phyloP scores from a whole-genome alignment of 1,140 invertebrate genomes.

The Anastrepha obliqua region DNA sequence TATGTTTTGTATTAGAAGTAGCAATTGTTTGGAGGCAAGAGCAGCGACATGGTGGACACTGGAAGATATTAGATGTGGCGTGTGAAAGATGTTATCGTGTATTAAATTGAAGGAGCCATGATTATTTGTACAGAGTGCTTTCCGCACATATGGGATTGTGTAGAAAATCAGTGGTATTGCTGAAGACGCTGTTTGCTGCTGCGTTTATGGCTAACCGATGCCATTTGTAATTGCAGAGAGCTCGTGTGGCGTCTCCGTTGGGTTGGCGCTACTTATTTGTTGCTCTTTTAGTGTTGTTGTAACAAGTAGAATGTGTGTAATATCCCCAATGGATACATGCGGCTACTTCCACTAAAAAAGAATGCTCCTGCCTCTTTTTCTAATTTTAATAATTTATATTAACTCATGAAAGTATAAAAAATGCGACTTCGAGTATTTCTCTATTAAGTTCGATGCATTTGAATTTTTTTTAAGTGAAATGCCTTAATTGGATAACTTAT shows the following conservation, averaged over 20 bases:
- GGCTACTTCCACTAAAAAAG: neutral
- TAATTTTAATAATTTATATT: neutral
- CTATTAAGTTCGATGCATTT: neutral
- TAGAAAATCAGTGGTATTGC: neutral
- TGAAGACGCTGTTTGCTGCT: neutral
- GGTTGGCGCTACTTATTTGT: slow-evolving; percentile 1
- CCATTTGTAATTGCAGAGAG: neutral
- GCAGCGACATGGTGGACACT: neutral
- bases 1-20: slow-evolving; percentile 34
- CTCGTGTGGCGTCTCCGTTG: neutral
- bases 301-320: neutral
- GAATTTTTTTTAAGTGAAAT: neutral
- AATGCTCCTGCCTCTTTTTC: neutral
- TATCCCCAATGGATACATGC: neutral
- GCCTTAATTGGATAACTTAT: too few species aligned
- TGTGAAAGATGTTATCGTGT: slow-evolving; percentile 38
- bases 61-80: slow-evolving; percentile 36
- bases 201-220: neutral
- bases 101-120: neutral
- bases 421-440: neutral
- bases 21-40: neutral
- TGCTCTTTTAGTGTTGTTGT: neutral
- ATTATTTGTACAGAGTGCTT: neutral
- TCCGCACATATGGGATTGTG: neutral
- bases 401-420: neutral